Evolutionary conservation across 2,888 invertebrate species (phyloP).

Genomic region (Cremastobaeus sp.): DNA sequence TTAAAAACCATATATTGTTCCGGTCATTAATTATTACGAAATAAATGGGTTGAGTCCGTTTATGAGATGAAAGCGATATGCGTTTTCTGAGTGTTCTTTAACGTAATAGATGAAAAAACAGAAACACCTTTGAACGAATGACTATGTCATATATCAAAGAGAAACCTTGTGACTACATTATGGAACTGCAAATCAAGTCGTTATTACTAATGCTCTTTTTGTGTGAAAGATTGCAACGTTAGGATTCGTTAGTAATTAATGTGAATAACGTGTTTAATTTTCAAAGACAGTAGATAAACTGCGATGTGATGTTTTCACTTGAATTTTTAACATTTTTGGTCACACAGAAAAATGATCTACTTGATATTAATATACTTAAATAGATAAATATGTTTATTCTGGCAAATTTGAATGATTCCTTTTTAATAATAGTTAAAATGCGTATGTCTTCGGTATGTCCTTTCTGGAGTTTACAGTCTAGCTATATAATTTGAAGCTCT

Average conservation of each 20-base stretch:
- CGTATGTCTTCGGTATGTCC: no score
- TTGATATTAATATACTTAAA: no score
- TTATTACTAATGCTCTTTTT: constrained; percentile 44
- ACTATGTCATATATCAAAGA: constrained; percentile 32
- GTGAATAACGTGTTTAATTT: neutral
- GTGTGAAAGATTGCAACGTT: constrained; percentile 10
- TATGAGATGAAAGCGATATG: constrained; percentile 40
- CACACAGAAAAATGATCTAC: no score
- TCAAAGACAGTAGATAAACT: no score
- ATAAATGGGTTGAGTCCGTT: constrained; percentile 46
- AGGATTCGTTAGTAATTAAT: neutral
- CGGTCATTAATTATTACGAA: constrained; percentile 58
- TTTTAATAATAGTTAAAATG: no score
- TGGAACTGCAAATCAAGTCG: constrained; percentile 44
- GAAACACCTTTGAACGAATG: constrained; percentile 9
- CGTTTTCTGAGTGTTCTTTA: constrained; percentile 33
- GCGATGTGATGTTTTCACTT: no score
- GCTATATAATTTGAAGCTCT: no score
- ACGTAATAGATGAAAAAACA: constrained; percentile 21
- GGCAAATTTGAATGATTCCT: no score
- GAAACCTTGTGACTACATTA: constrained; percentile 21
- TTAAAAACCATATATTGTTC: constrained; percentile 49
- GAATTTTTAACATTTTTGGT: no score
- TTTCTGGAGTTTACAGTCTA: no score
- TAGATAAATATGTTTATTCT: no score